Evolutionary conservation across 2,888 invertebrate species (phyloP), one percentile per base, ranked within the genome.

Genomic region (Podotricha telesiphe): DNA sequence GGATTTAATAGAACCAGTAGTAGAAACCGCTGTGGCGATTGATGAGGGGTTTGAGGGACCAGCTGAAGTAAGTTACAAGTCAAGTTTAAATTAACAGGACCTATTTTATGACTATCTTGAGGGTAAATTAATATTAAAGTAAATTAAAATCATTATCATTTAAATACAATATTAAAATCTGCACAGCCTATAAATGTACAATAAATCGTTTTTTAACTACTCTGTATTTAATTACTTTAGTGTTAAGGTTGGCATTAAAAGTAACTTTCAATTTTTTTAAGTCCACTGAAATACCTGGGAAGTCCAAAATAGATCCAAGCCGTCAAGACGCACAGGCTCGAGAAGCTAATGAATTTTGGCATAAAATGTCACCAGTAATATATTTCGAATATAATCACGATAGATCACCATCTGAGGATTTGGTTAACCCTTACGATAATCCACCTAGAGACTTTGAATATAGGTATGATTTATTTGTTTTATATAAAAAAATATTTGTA

Each of bases 381-480:
- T 85, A 75, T 59, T 3, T 88, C 0, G 83, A 88, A 48, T 86
- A 81, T 62, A 70, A 65, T 0, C 91, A 88, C 72, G 85, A 87
- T n/a, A 79, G 91, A 0, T 74, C 86, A 13, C 86, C 90, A 7
- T 80, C 85, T 0, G 64, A 74, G 1, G 62, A 71, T 0, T 53
- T 68, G 37, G 70, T 59, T 2, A 87, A 89, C 63, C 88, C 90
- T 0, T 90, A 86, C 50, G 89, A 89, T 0, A 83, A 83, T 56
- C 87, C 90, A 6, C 91, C 91, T 0, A 64, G 65, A 0, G 84
- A 90, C 70, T 91, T 90, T 71, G 78, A 91, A 68, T 88, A 89
- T 64, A 92, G 92, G 92, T 91, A 62, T n/a, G n/a, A n/a, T n/a
- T n/a, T n/a, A n/a, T n/a, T n/a, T n/a, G n/a, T n/a, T n/a, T n/a